Percentiles rank a stretch among this genome's conserved stretches.
phyloP scores from a whole-genome alignment of 2,888 invertebrate species.

The Pyrrhosoma nymphula region DNA sequence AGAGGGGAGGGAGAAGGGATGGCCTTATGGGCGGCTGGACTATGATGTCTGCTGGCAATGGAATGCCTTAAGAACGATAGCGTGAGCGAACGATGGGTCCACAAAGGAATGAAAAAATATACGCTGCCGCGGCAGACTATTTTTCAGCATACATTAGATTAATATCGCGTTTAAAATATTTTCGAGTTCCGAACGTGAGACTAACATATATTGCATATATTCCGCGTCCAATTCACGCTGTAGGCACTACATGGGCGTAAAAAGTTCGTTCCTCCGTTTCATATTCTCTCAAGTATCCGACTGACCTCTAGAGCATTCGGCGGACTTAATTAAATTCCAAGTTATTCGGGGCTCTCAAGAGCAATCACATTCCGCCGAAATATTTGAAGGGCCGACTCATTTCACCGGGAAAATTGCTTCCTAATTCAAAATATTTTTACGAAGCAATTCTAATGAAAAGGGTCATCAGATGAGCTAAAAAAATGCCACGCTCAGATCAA shows the following conservation, averaged over 20 bases:
- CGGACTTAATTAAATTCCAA: background rate
- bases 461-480: too few relatives aligned
- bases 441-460: too few relatives aligned
- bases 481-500: too few relatives aligned
- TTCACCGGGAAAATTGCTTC: background rate
- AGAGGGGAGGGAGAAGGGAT: background rate
- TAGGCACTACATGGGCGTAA: background rate
- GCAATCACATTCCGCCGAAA: background rate
- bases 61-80: constrained; percentile 48
- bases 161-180: background rate
- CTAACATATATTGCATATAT: background rate
- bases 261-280: background rate
- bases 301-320: background rate
- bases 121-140: background rate
- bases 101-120: constrained; percentile 18
- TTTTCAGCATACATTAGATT: constrained; percentile 33
- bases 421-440: too few relatives aligned
- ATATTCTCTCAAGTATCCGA: background rate
- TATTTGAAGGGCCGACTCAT: background rate
- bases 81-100: constrained; percentile 45
- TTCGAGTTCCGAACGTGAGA: background rate
- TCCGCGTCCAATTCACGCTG: background rate
- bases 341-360: background rate
- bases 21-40: constrained; percentile 40
- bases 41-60: constrained; percentile 58